Conservation (phyloP, 2,113 vertebrate genomes). For the Forbesichthys papilliferus region DNA sequence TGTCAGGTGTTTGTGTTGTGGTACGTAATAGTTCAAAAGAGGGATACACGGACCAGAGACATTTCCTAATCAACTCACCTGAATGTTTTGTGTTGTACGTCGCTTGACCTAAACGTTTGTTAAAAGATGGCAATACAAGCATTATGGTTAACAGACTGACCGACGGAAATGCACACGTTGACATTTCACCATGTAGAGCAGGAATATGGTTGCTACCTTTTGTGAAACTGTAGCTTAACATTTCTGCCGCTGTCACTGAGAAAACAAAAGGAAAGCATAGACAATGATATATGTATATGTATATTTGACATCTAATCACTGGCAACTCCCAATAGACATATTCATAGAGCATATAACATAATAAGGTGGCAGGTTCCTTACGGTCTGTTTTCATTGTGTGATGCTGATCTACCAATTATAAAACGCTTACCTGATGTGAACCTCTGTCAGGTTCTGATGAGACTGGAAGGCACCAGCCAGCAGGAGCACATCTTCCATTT, state of each 20-base stretch:
- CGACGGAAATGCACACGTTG: no score
- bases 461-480: constrained; percentile 71
- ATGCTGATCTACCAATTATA: background rate
- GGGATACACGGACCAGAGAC: background rate
- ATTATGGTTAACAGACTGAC: background rate
- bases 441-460: constrained; percentile 49
- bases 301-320: no score
- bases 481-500: constrained; percentile 64
- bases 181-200: no score
- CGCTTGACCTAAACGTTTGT: background rate
- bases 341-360: no score
- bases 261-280: constrained; percentile 18
- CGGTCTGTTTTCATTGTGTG: no score
- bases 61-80: background rate
- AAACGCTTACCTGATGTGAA: constrained; percentile 77
- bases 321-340: background rate
- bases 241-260: constrained; percentile 55
- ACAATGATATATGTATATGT: no score
- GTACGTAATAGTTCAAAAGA: background rate
- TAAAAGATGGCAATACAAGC: background rate
- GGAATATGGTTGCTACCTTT: constrained; percentile 49
- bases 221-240: constrained; percentile 58
- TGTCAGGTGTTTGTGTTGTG: background rate
- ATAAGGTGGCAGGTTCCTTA: no score
- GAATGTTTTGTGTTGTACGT: background rate